Conservation (phyloP, 2,797 vertebrate genomes). For the Falco rusticolus region DNA sequence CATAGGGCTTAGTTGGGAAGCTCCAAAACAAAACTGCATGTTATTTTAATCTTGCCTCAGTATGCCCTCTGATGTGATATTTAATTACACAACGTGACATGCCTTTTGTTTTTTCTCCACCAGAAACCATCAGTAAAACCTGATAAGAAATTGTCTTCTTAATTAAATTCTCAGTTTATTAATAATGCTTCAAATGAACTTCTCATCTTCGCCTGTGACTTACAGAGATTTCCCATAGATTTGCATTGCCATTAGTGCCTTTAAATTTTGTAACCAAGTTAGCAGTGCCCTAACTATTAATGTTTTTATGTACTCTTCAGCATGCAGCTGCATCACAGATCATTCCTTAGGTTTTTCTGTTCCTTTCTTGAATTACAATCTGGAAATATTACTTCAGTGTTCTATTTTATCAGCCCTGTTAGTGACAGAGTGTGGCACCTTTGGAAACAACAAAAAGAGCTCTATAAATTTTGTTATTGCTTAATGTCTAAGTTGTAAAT, state of each 20-base stretch:
- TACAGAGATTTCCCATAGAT: neutral
- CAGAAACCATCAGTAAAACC: neutral
- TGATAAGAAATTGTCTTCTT: neutral
- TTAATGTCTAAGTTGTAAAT: neutral
- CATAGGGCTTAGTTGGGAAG: neutral
- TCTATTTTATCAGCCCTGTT: neutral
- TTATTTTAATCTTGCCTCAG: neutral
- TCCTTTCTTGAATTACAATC: neutral
- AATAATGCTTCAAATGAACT: neutral
- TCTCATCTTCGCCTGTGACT: neutral
- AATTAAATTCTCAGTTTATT: neutral
- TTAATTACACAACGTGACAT: neutral
- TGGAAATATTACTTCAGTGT: neutral
- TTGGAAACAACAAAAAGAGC: neutral
- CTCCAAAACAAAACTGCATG: neutral
- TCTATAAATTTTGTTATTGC: neutral
- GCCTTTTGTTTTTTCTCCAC: neutral
- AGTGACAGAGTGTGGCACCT: neutral
- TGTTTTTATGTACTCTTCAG: neutral
- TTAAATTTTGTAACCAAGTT: neutral
- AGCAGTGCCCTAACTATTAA: neutral
- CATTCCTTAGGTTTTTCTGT: neutral
- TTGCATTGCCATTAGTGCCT: neutral
- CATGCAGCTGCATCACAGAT: neutral
- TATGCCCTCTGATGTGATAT: neutral